Evolutionary conservation across 2,888 invertebrate genomes (phyloP).

Genomic region (Torymus texanus): DNA sequence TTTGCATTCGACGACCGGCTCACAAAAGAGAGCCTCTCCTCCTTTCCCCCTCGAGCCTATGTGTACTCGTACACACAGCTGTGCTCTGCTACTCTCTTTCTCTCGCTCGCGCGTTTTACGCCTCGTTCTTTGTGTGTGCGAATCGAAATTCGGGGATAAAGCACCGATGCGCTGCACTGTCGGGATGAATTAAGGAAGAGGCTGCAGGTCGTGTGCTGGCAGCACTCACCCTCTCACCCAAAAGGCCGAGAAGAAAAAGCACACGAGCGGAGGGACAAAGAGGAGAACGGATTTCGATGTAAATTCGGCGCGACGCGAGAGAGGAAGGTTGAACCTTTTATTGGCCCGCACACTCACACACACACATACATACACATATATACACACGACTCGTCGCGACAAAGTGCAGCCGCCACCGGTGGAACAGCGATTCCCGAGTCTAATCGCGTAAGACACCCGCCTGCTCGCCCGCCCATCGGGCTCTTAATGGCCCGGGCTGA

Average conservation of each 20-base stretch:
- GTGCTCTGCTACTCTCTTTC: too few relatives aligned
- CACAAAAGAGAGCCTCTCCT: constrained; percentile 18
- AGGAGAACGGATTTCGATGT: constrained; percentile 62
- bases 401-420: constrained; percentile 17
- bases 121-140: constrained; percentile 31
- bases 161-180: neutral
- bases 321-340: neutral
- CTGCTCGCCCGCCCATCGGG: neutral
- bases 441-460: constrained; percentile 41
- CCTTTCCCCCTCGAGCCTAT: neutral
- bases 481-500: constrained; percentile 36
- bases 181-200: constrained; percentile 52
- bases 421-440: constrained; percentile 10
- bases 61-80: neutral
- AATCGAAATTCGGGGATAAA: constrained; percentile 48
- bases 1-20: constrained; percentile 55
- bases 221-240: constrained; percentile 13
- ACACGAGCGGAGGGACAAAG: constrained; percentile 36
- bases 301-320: constrained; percentile 57
- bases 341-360: neutral
- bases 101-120: too few relatives aligned
- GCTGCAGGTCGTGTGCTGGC: neutral
- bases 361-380: too few relatives aligned
- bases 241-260: constrained; percentile 52
- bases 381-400: constrained; percentile 1